Evolutionary conservation across 2,113 vertebrate species (phyloP), one percentile per base, ranked within the genome.

Genomic region (Mixornis gularis): DNA sequence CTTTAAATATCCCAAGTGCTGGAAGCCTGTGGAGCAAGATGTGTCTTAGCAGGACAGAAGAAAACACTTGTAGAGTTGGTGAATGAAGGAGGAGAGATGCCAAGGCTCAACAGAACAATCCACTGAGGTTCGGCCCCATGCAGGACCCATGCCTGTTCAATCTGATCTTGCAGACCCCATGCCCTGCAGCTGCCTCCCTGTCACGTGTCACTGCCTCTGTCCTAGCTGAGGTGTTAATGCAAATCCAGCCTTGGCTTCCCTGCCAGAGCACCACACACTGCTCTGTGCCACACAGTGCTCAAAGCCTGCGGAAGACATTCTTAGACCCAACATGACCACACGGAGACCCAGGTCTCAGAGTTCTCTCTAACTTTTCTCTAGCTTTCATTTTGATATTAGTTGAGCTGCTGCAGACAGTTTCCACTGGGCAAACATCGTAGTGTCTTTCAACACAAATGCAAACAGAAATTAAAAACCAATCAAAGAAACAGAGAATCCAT

Each of bases 121-220:
- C 22, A 56, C 3, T 7, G 17, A 6, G 13, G 12, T 48, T 58
- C 17, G 46, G 55, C 8, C 18, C 21, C 55, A 6, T 51, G 25
- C n/a, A 68, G 55, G 12, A 26, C 21, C 19, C 34, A 48, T 12
- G 16, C 4, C 26, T 46, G 41, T 36, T 58, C 53, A 16, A 9
- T n/a, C 17, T 15, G 55, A 4, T 20, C 9, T 14, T 34, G 64
- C 41, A 40, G 29, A 52, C 29, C 5, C 13, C 27, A 15, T 1
- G 5, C 7, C 34, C 34, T 60, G 12, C 14, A 32, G 34, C 64
- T 62, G 20, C 46, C 5, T 8, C 29, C 21, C 51, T 36, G 12
- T 19, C 27, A 12, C 0, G 0, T 27, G 36, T 27, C 70, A 18
- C 41, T 56, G 41, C 17, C 38, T 56, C 20, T 32, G 3, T 6